Percentiles rank a stretch among this genome's conserved stretches.
Evolutionary conservation across 2,113 vertebrate species (phyloP).

Genomic region (Sinosuthora webbiana): DNA sequence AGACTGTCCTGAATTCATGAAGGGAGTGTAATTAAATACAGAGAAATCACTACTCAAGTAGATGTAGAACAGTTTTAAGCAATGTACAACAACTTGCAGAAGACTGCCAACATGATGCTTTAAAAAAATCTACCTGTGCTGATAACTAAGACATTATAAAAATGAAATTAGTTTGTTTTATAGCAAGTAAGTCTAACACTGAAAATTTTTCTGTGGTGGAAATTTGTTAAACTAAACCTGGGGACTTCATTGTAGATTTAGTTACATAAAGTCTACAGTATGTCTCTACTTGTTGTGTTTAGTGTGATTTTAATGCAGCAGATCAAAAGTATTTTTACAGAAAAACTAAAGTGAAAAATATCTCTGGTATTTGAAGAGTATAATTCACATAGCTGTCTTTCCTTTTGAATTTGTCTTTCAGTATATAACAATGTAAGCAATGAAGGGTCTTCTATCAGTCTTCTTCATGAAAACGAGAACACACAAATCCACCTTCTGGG

Average conservation of each 20-base stretch:
- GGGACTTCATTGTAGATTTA: not conserved
- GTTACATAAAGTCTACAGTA: not conserved
- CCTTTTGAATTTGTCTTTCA: not conserved
- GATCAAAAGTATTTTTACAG: not conserved
- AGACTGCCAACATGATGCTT: not conserved
- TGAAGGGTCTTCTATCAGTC: not conserved
- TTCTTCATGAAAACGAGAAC: not conserved
- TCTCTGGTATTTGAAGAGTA: not conserved
- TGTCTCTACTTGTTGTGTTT: constrained; percentile 42
- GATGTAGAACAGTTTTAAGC: not conserved
- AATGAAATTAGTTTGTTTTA: not conserved
- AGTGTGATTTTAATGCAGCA: not conserved
- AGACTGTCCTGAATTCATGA: not conserved
- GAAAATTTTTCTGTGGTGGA: not conserved
- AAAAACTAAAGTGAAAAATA: not conserved
- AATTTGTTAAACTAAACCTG: not conserved
- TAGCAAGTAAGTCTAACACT: not conserved
- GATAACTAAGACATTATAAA: not conserved
- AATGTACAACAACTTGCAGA: not conserved
- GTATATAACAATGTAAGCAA: not conserved
- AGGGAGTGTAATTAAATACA: not conserved
- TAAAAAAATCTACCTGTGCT: not conserved
- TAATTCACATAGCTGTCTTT: not conserved
- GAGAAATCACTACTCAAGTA: not conserved
- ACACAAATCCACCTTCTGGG: not conserved